These are phyloP conservation scores for Athalia circularis DNA, from an alignment of 2,888 invertebrate genomes.

Conservation along the genomic window DNA sequence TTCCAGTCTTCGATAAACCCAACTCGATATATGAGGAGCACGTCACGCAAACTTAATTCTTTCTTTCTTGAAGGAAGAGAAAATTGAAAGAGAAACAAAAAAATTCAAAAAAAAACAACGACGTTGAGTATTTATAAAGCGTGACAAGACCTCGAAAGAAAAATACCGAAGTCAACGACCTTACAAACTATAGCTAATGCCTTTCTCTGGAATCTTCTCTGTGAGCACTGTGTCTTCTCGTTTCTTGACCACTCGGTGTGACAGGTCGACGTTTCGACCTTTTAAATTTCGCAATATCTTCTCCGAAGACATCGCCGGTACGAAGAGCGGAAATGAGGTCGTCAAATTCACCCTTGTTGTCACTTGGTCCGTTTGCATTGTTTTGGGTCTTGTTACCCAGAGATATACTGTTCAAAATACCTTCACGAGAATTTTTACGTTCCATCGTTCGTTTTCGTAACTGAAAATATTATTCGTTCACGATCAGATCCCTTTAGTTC, in stretches of 20 bases:
- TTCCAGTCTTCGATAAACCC: conserved; percentile 48
- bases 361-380: conserved; percentile 76
- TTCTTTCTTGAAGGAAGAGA: neutral
- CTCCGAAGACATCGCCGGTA: conserved; percentile 96
- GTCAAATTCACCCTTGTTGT: conserved; percentile 93
- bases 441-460: conserved; percentile 91
- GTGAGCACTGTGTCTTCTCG: conserved; percentile 79
- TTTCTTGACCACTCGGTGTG: conserved; percentile 76
- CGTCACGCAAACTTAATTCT: neutral
- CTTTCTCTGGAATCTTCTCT: conserved; percentile 83
- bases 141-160: too few species aligned
- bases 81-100: neutral
- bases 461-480: conserved; percentile 67
- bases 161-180: too few species aligned
- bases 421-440: conserved; percentile 87
- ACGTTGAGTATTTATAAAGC: neutral
- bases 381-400: conserved; percentile 80
- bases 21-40: conserved; percentile 22
- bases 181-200: conserved; percentile 61
- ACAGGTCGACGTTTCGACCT: conserved; percentile 83
- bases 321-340: conserved; percentile 95
- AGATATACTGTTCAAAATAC: conserved; percentile 85
- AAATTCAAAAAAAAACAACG: neutral
- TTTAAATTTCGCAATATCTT: conserved; percentile 95
- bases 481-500: neutral